Percentiles rank a stretch among this genome's conserved stretches.
Evolutionary conservation across 2,797 vertebrate species (phyloP).

Genomic region (Sciurus carolinensis): DNA sequence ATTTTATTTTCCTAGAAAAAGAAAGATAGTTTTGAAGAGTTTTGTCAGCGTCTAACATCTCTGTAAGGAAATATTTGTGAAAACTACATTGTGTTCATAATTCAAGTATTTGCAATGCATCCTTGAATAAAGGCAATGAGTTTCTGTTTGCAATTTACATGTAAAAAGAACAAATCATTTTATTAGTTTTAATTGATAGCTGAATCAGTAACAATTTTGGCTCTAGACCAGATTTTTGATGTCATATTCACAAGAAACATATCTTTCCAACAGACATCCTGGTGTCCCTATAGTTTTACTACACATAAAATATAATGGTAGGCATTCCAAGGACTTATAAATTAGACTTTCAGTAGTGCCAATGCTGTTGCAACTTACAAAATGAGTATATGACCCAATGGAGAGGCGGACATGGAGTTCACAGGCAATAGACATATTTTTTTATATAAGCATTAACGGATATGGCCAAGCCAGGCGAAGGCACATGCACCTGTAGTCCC

Average conservation of each 20-base stretch:
- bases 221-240: slow-evolving; percentile 49
- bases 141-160: slow-evolving; percentile 43
- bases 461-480: neutral
- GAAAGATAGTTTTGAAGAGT: neutral
- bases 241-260: slow-evolving; percentile 10
- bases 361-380: slow-evolving; percentile 5
- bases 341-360: slow-evolving; percentile 30
- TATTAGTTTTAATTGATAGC: slow-evolving; percentile 29
- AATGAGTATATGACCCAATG: neutral
- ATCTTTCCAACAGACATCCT: slow-evolving; percentile 1
- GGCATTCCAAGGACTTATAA: neutral
- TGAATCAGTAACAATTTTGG: slow-evolving; percentile 46
- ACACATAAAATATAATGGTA: slow-evolving; percentile 41
- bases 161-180: slow-evolving; percentile 60
- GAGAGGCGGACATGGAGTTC: neutral
- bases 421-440: neutral
- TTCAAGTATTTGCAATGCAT: slow-evolving; percentile 21
- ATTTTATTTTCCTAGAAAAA: neutral
- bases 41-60: neutral
- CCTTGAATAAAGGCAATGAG: neutral
- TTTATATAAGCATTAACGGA: neutral
- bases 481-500: neutral
- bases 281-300: neutral
- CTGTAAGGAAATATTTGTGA: slow-evolving; percentile 31
- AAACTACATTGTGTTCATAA: slow-evolving; percentile 45